Base-by-base conservation (phyloP, 2,797 vertebrate species). In the Falco cherrug region DNA sequence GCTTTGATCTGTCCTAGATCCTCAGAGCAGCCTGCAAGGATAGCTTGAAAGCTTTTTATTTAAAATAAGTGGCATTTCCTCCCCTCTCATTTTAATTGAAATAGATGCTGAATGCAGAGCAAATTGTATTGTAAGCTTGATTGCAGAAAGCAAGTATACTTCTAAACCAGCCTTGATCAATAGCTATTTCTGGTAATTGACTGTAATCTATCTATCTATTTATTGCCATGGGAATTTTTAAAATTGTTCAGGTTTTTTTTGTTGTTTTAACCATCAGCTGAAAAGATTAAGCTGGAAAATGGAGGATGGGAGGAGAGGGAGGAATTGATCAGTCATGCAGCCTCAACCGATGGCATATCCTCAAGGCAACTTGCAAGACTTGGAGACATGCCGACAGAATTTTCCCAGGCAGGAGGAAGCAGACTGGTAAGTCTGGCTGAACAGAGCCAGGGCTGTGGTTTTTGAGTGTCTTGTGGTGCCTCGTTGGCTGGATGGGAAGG, bases 1-100 rank as follows among this genome's bases (percentile, higher is more conserved):
- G 85, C 96, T 98, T 98, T 97, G 97, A 98, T 98, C 93, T 96
- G 78, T 51, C 89, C 84, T 84, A 93, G 74, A 89, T 74, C 88
- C 90, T 96, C 96, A 96, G 97, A 97, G 91, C 85, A 93, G 84
- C 68, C 74, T 95, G 78, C 67, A 93, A 97, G 83, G 60, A 90
- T 96, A 97, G 86, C 91, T 91, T 95, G 91, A 96, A 97, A 95
- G 94, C 91, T 87, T 97, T 98, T 97, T 97, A 93, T 97, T 97
- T 98, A 93, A 97, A 97, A 95, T 93, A 95, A 97, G 56, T 94
- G 74, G 67, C 87, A 94, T 97, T 97, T 95, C 93, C 86, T 97
- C 88, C 76, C 35, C 54, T 85, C 84, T 95, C 93, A 93, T 93
- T 93, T 97, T 97, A 96, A 97, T 96, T 97, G 95, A 97, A 96